These are phyloP conservation scores for Calycopis cecrops DNA, from an alignment of 1,140 invertebrate species.

Conservation along the genomic window DNA sequence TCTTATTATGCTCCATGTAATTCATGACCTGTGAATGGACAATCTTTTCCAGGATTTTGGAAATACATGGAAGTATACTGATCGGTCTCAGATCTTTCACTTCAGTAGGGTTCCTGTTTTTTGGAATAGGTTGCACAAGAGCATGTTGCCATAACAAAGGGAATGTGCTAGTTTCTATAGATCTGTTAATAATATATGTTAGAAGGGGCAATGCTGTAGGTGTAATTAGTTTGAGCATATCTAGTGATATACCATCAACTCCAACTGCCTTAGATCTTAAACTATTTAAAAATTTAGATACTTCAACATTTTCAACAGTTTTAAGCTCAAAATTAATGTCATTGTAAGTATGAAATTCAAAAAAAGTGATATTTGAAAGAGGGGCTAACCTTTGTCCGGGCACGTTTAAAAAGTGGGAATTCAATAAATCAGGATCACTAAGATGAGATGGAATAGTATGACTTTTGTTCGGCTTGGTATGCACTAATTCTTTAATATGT, in stretches of 20 bases:
- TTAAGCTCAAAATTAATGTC: no score
- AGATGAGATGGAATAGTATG: background rate
- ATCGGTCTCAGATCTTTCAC: no score
- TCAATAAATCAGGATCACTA: background rate
- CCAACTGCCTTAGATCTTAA: constrained; percentile 12
- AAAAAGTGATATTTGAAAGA: no score
- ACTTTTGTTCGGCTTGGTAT: background rate
- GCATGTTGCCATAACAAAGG: constrained; percentile 1
- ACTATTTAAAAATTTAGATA: background rate
- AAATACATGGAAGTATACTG: no score
- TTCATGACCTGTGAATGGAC: no score
- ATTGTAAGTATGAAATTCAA: no score
- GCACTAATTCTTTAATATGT: background rate
- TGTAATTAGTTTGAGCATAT: constrained; percentile 7
- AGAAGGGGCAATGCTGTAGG: background rate
- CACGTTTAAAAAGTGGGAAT: constrained; percentile 3
- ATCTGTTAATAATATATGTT: constrained; percentile 11
- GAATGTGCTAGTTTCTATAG: constrained; percentile 9
- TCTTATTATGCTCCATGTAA: no score
- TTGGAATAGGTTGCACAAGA: no score
- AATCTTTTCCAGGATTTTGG: no score
- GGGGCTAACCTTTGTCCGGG: no score
- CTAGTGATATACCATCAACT: constrained; percentile 13
- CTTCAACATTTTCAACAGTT: background rate
- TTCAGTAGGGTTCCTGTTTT: no score